Evolutionary conservation across 2,113 vertebrate genomes (phyloP), one percentile per base, ranked within the genome.

Genomic region (Aythya baeri): DNA sequence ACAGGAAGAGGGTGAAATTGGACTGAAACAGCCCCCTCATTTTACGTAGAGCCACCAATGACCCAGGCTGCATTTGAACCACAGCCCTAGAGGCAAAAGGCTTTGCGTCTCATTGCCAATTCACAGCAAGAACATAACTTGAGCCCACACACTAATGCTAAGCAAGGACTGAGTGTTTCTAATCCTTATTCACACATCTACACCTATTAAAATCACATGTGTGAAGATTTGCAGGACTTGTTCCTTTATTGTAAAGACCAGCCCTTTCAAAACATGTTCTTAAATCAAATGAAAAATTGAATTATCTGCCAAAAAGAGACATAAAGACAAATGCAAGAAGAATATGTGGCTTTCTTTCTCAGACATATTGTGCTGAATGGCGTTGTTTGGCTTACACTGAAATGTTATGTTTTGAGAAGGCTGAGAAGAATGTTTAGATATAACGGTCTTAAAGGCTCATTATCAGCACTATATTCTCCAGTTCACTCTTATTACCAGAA

Each of bases 21-120:
- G 93, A 82, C 80, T 84, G 90, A 94, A 96, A 88, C 88, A 72
- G 77, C 91, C 96, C 92, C 90, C 44, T 96, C 81, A 1, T 96
- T 96, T 95, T 95, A 63, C 10, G 55, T 89, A 25, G 86, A 92
- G 88, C 67, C 86, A 93, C 96, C 92, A 85, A 8, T 85, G 91
- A 95, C 91, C 92, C 88, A 87, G 84, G 71, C 88, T 92, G 86
- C 81, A 93, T 94, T 94, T 97, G 96, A 96, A 96, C 96, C 96
- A 80, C 77, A 66, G 91, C 91, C 95, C 93, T 59, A 67, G 94
- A 93, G 92, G 94, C 46, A 1, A 93, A 96, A 96, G 86, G 83
- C 95, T 96, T 91, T 89, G 81, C 32, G 41, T 95, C 92, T 95
- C 93, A 76, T 94, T 93, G 96, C 91, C 92, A 95, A 92, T 96